phyloP scores from a whole-genome alignment of 2,113 vertebrate genomes.

The Stomatorhinus ivindoensis region DNA sequence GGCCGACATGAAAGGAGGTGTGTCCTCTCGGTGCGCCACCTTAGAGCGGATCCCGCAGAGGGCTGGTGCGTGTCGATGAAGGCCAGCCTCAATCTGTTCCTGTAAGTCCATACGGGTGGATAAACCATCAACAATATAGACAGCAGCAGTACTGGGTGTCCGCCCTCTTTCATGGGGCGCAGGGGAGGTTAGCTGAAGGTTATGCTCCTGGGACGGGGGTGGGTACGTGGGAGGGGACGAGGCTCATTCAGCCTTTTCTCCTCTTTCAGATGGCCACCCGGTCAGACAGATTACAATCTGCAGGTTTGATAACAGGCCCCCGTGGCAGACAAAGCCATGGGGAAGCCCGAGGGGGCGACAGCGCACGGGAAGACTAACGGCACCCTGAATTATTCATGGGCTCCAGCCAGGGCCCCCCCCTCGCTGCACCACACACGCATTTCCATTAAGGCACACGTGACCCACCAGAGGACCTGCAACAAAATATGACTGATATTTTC shows the following conservation, averaged over 20 bases:
- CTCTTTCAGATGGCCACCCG: conserved; percentile 66
- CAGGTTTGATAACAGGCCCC: conserved; percentile 93
- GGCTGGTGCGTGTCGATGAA: neutral
- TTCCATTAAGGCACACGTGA: conserved; percentile 72
- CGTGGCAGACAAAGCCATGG: conserved; percentile 86
- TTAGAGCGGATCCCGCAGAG: neutral
- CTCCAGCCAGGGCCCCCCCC: conserved; percentile 55
- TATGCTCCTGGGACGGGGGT: conserved; percentile 51
- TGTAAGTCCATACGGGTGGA: neutral
- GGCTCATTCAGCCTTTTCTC: conserved; percentile 69
- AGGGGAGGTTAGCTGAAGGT: conserved; percentile 79
- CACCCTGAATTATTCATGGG: conserved; percentile 91
- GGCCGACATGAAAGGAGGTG: neutral
- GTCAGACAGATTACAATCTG: conserved; percentile 81
- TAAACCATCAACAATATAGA: neutral
- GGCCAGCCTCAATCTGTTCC: neutral
- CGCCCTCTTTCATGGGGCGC: conserved; percentile 87
- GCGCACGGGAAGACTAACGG: conserved; percentile 55
- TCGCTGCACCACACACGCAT: conserved; percentile 75
- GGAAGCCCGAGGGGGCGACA: conserved; percentile 75
- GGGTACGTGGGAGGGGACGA: conserved; percentile 56
- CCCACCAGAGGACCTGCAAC: conserved; percentile 66
- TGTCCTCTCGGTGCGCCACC: neutral
- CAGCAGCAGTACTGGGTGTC: neutral
- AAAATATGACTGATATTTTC: conserved; percentile 67